Base-by-base conservation (phyloP, 64 coral and sea anemone species). In the Porites lutea region DNA sequence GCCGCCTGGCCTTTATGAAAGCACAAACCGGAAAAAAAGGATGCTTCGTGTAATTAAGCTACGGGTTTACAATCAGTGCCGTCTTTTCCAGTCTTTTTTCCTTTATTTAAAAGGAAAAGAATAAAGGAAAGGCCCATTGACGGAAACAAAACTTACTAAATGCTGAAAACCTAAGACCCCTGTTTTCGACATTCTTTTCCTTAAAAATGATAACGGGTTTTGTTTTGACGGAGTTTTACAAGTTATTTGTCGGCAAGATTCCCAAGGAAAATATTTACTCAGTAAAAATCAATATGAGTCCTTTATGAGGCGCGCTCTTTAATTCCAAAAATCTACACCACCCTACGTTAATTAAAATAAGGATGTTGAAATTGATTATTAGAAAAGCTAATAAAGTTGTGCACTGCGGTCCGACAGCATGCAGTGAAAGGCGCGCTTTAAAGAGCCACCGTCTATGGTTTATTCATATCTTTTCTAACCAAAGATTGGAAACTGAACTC, bases 261-360 rank as follows among this genome's bases (percentile, higher is more conserved):
- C 63, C 18, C 8, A 52, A 45, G 62, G 47, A 84, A 84, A 84
- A 84, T 84, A 84, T 84, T 84, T 84, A 84, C 62, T 50, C 52
- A 84, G 52, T 84, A 84, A 84, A 84, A 84, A 68, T 84, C 81
- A 84, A 73, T 74, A 88, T 59, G 7, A 18, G 72, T 3, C 43
- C 52, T 74, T 91, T 82, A 91, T 71, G 54, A 67, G 61, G 89
- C 51, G 78, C 89, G 53, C 78, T 81, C 78, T 91, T 91, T 91
- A 82, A 91, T 91, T 75, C 46, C 52, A 22, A 91, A 91, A 91
- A 63, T 70, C 79, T 52, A 59, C 79, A 91, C 89, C 89, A 64
- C 67, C 89, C 79, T 19, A 74, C 43, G 68, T 44, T 91, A 83
- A 91, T 91, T 83, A 83, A 73, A 91, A 64, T 91, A 65, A 74